A percentile compares a stretch with the other conserved stretches of the same genome.
Conservation (phyloP, 2,113 vertebrate genomes). For the Pipa parva region DNA sequence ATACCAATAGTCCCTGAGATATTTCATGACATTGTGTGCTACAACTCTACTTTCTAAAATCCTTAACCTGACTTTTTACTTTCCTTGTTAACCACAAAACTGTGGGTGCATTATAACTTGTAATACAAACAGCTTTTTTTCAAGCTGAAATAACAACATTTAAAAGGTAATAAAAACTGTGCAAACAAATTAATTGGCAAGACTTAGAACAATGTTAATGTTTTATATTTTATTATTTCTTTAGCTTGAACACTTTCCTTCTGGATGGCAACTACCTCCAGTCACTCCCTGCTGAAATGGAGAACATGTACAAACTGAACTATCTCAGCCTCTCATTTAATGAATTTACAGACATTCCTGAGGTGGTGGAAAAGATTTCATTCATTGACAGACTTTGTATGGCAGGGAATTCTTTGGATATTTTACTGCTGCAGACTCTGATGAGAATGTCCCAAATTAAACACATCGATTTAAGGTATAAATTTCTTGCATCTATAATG, state of each 20-base stretch:
- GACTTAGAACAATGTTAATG: no score
- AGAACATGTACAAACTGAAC: conserved; percentile 77
- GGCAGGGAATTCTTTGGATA: conserved; percentile 85
- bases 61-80: no score
- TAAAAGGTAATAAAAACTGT: no score
- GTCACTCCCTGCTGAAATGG: conserved; percentile 80
- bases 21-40: no score
- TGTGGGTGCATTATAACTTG: no score
- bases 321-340: conserved; percentile 96
- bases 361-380: conserved; percentile 81
- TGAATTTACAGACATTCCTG: conserved; percentile 81
- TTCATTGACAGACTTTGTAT: conserved; percentile 92
- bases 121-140: no score
- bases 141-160: no score
- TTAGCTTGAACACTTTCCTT: conserved; percentile 94
- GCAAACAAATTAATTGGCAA: no score
- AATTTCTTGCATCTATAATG: not conserved
- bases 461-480: conserved; percentile 86
- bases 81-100: no score
- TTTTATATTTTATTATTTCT: no score
- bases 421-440: conserved; percentile 74
- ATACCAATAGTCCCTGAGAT: no score
- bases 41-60: no score
- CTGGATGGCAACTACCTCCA: conserved; percentile 91
- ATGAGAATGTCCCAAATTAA: conserved; percentile 81